Conservation (phyloP, 2,888 invertebrate genomes). For the Clostera curtula region DNA sequence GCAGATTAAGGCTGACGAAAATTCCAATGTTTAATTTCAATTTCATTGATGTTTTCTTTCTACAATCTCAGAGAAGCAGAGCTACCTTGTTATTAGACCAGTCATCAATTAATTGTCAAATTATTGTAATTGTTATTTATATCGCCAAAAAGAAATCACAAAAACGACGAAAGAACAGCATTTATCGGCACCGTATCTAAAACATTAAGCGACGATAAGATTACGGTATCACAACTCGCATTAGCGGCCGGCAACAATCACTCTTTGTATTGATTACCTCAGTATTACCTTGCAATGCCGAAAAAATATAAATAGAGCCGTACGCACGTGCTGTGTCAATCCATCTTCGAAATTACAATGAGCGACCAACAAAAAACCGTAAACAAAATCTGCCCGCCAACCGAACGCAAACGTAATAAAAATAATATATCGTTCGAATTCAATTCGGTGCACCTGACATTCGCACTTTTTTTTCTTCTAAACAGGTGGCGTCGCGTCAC, state of each 20-base stretch:
- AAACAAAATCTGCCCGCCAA: slow-evolving; percentile 22
- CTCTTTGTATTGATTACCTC: slow-evolving; percentile 1
- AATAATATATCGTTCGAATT: slow-evolving; percentile 35
- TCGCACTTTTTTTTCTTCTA: slow-evolving; percentile 51
- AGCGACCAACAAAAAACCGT: slow-evolving; percentile 23
- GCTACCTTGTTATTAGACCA: too few relatives aligned
- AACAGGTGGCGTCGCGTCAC: slow-evolving; percentile 56
- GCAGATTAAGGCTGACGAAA: too few relatives aligned
- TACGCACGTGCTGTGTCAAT: slow-evolving; percentile 5
- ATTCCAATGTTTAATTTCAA: too few relatives aligned
- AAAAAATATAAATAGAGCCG: slow-evolving; percentile 7
- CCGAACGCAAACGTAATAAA: slow-evolving; percentile 34
- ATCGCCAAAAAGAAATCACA: background rate
- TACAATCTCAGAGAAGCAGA: too few relatives aligned
- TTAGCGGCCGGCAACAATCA: too few relatives aligned
- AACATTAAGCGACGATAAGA: slow-evolving; percentile 1
- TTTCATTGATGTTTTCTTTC: too few relatives aligned
- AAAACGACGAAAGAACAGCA: background rate
- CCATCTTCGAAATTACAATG: slow-evolving; percentile 15
- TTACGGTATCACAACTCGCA: background rate
- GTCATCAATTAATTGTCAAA: too few relatives aligned
- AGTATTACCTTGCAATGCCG: background rate
- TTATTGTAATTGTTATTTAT: too few relatives aligned
- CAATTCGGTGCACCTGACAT: slow-evolving; percentile 60
- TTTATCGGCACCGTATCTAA: slow-evolving; percentile 1